A percentile compares a stretch with the other conserved stretches of the same genome.
These are phyloP conservation scores for Neelides sp. DNA, from an alignment of 1,140 invertebrate species.

Conservation along the genomic window DNA sequence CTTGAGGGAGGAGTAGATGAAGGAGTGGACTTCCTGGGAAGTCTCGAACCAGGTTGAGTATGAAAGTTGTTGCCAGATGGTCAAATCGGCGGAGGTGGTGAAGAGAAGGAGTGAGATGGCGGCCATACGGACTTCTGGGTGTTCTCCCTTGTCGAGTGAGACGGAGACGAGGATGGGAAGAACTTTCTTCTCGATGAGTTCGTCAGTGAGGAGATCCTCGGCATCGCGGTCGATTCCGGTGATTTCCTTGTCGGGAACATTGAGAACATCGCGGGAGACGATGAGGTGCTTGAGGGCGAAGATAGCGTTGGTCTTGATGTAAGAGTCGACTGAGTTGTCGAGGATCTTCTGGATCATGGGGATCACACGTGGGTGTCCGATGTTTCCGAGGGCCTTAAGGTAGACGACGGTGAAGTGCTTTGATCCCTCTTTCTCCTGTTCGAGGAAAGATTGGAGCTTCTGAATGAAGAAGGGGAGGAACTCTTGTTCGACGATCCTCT, in stretches of 20 bases:
- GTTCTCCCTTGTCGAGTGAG: slow-evolving; percentile 31
- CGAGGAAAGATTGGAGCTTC: slow-evolving; percentile 8
- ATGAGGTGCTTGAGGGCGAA: slow-evolving; percentile 24
- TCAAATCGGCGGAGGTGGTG: slow-evolving; percentile 20
- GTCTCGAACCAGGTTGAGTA: slow-evolving; percentile 27
- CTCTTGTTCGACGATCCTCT: slow-evolving; percentile 15
- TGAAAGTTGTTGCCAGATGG: slow-evolving; percentile 31
- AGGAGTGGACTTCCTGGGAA: slow-evolving; percentile 26
- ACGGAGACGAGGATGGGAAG: slow-evolving; percentile 28
- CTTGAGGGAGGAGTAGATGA: slow-evolving; percentile 26
- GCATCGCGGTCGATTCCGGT: slow-evolving; percentile 12
- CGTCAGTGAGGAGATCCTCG: slow-evolving; percentile 15
- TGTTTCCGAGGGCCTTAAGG: slow-evolving; percentile 28
- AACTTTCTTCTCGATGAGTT: slow-evolving; percentile 25
- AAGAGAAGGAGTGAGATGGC: slow-evolving; percentile 27
- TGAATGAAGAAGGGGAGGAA: slow-evolving; percentile 26
- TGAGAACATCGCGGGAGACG: slow-evolving; percentile 6
- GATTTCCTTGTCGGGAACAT: neutral
- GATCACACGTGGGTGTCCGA: slow-evolving; percentile 28
- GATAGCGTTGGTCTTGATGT: slow-evolving; percentile 24
- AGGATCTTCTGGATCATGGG: slow-evolving; percentile 25
- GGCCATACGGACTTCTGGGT: slow-evolving; percentile 30
- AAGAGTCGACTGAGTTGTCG: slow-evolving; percentile 18
- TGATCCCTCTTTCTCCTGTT: neutral
- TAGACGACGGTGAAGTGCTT: slow-evolving; percentile 11